phyloP scores from a whole-genome alignment of 2,888 invertebrate species.

The Lithophane socia region DNA sequence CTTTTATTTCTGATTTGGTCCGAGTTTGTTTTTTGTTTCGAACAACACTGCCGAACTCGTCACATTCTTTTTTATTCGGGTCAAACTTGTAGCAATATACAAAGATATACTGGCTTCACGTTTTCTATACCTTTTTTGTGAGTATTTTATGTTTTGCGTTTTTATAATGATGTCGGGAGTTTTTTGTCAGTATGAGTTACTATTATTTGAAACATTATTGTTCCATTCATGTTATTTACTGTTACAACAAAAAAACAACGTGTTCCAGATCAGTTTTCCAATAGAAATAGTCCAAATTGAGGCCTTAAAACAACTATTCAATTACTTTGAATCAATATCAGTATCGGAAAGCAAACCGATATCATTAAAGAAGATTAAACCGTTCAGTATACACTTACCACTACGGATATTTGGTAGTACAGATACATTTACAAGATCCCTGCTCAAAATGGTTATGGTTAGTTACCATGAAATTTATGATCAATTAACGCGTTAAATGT shows the following conservation, averaged over 20 bases:
- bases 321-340: constrained; percentile 29
- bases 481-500: constrained; percentile 52
- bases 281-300: not conserved
- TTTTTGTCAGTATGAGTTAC: not conserved
- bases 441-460: constrained; percentile 60
- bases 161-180: constrained; percentile 23
- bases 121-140: constrained; percentile 34
- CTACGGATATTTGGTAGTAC: constrained; percentile 32
- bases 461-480: constrained; percentile 61
- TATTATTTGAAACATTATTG: not conserved
- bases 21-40: constrained; percentile 57
- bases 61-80: constrained; percentile 49
- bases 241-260: not conserved
- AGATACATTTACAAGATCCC: constrained; percentile 49
- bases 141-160: constrained; percentile 18
- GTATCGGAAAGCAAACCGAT: constrained; percentile 7
- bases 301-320: not conserved
- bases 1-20: constrained; percentile 60
- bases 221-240: not conserved
- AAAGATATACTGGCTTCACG: constrained; percentile 27
- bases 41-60: constrained; percentile 46
- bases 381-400: constrained; percentile 31
- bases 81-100: constrained; percentile 48
- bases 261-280: not conserved
- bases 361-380: constrained; percentile 38